Evolutionary conservation across 2,888 invertebrate species (phyloP), one percentile per base, ranked within the genome.

Genomic region (Tuberolachnus salignus): DNA sequence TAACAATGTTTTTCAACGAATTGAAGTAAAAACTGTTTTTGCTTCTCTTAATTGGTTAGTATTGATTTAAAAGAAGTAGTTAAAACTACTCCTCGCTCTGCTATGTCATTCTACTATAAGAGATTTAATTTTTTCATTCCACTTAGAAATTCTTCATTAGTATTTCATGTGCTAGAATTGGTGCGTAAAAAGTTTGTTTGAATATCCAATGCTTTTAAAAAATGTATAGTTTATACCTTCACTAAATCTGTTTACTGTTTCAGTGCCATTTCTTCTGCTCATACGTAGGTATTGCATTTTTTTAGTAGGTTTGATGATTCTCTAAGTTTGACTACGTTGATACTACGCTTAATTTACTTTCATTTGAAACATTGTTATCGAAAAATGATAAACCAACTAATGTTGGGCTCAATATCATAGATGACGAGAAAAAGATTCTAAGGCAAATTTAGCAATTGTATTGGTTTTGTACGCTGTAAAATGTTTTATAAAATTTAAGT

Each of bases 171-270:
- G 42, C 13, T 64, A 19, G 63, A 34, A 61, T 34, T n/a, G 34
- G 61, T 44, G 4, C 63, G n/a, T 64, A 64, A 64, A 64, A 64
- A 64, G 63, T 64, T 64, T n/a, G 63, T 64, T 64, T 64, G 2
- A 64, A 64, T 64, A 44, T 64, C 10, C 44, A 64, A 64, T 44
- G 42, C 63, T 19, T 44, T 2, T 19, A 64, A 44, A 44, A 64
- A 44, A n/a, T 42, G 14, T 21, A 64, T 23, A 13, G 44, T 64
- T 64, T 64, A 3, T 11, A 19, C 44, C 44, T 42, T 42, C 44
- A 44, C 63, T 44, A 64, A 44, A 64, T 64, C 63, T 44, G 63
- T 13, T 64, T 19, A 23, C 11, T 64, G 16, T 19, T 44, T 64
- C 44, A 10, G 13, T 44, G 44, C 59, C n/a, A 59, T n/a, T n/a